A percentile compares a stretch with the other conserved stretches of the same genome.
Conservation (phyloP, 2,113 vertebrate genomes). For the Malaclemys terrapin region DNA sequence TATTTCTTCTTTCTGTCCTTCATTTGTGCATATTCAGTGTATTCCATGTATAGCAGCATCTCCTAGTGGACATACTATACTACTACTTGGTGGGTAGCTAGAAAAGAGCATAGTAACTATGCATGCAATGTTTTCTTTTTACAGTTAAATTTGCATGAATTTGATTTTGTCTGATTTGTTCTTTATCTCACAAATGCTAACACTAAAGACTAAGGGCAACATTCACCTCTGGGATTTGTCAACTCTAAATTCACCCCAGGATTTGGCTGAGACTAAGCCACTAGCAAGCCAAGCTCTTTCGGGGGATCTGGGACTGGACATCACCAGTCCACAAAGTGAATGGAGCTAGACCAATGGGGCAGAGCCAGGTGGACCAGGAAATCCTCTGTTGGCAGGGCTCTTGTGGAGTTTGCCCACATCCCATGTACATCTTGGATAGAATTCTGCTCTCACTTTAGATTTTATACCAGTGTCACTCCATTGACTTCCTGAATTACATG, state of each 20-base stretch:
- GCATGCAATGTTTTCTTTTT: background rate
- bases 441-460: background rate
- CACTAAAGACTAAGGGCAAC: background rate
- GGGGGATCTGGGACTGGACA: too few species aligned
- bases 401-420: background rate
- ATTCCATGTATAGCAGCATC: constrained; percentile 68
- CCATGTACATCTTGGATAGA: background rate
- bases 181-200: background rate
- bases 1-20: background rate
- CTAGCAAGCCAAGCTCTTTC: background rate
- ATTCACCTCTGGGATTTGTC: background rate
- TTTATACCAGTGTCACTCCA: background rate
- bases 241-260: background rate
- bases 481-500: background rate
- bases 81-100: background rate
- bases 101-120: rapidly evolving
- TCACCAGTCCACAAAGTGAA: rapidly evolving
- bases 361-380: background rate
- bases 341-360: background rate
- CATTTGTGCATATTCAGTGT: background rate
- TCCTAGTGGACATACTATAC: constrained; percentile 61
- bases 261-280: background rate
- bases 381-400: background rate
- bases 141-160: background rate
- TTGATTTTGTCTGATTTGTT: background rate